phyloP scores from a whole-genome alignment of 2,888 invertebrate species.

The Ormyrus pomaceus region DNA sequence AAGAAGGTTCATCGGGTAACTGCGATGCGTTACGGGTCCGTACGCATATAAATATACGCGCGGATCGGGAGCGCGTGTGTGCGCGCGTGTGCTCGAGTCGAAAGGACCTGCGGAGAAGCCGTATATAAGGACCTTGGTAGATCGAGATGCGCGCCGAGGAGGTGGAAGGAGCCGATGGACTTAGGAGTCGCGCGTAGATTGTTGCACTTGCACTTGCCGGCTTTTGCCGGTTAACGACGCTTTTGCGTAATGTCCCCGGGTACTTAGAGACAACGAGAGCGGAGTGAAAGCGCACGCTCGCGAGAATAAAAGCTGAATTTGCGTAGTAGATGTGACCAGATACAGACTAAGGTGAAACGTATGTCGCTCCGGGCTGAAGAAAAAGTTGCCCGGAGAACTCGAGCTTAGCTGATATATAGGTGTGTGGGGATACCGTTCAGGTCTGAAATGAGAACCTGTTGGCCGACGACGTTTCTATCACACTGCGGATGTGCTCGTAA shows the following conservation, averaged over 20 bases:
- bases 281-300: too few species aligned
- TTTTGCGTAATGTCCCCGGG: neutral
- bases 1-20: conserved; percentile 21
- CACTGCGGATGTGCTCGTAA: neutral
- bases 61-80: neutral
- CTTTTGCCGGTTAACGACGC: neutral
- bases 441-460: neutral
- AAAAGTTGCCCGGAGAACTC: too few species aligned
- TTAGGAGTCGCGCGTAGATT: too few species aligned
- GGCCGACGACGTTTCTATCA: neutral
- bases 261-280: too few species aligned
- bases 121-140: conserved; percentile 13
- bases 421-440: too few species aligned
- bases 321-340: too few species aligned
- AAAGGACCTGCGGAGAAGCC: conserved; percentile 22
- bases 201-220: neutral
- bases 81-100: neutral
- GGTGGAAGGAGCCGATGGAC: neutral
- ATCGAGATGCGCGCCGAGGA: neutral
- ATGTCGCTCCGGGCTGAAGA: too few species aligned
- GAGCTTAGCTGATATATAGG: too few species aligned
- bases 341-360: too few species aligned
- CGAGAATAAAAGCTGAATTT: too few species aligned
- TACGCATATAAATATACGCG: conserved; percentile 43
- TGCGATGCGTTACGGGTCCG: conserved; percentile 30